A percentile compares a stretch with the other conserved stretches of the same genome.
phyloP scores from a whole-genome alignment of 2,888 invertebrate species.

The Tenthredo distinguenda region DNA sequence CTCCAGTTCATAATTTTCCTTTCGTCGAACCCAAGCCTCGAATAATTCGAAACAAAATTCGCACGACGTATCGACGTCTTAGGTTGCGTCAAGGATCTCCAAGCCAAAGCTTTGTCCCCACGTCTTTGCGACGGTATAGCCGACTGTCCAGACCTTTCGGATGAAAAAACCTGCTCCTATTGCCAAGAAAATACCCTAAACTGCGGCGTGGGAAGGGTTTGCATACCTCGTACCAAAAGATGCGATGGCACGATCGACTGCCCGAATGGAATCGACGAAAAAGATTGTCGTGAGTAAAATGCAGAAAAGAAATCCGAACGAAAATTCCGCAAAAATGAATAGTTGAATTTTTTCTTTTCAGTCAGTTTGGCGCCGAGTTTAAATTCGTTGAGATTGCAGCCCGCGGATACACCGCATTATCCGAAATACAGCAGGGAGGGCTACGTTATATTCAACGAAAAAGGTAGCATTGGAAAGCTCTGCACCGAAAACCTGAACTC shows the following conservation, averaged over 20 bases:
- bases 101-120: slow-evolving; percentile 86
- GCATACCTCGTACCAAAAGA: slow-evolving; percentile 85
- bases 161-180: slow-evolving; percentile 90
- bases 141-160: slow-evolving; percentile 91
- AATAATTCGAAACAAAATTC: neutral
- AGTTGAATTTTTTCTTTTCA: slow-evolving; percentile 70
- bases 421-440: slow-evolving; percentile 87
- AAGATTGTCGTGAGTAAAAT: slow-evolving; percentile 88
- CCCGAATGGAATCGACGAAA: slow-evolving; percentile 92
- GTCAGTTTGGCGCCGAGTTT: slow-evolving; percentile 89
- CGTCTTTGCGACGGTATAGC: slow-evolving; percentile 92
- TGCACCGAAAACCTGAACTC: slow-evolving; percentile 89
- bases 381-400: slow-evolving; percentile 82
- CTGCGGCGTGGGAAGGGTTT: slow-evolving; percentile 89
- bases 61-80: slow-evolving; percentile 51
- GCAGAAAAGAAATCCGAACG: neutral
- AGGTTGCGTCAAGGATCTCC: slow-evolving; percentile 89
- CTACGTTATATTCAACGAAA: slow-evolving; percentile 92
- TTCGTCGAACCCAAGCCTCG: neutral
- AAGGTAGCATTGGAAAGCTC: slow-evolving; percentile 88
- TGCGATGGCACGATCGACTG: slow-evolving; percentile 93
- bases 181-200: slow-evolving; percentile 87
- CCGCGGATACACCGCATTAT: slow-evolving; percentile 85
- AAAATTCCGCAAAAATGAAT: neutral
- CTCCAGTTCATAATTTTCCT: neutral